These are phyloP conservation scores for Dendrocincla fuliginosa DNA, from an alignment of 2,797 vertebrate species.

Conservation along the genomic window DNA sequence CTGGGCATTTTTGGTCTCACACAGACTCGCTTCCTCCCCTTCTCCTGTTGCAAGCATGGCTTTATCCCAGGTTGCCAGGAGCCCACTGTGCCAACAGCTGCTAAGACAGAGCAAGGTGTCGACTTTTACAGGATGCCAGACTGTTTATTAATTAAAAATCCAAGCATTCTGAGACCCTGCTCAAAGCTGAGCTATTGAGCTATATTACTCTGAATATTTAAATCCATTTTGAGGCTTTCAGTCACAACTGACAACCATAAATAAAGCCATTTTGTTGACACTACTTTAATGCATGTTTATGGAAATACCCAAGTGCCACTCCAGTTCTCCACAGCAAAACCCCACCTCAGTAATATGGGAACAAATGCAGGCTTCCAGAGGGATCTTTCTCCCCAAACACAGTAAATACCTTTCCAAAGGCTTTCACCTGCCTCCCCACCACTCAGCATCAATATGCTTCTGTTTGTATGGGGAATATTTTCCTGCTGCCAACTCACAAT, in stretches of 20 bases:
- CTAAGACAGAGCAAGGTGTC: conserved; percentile 14
- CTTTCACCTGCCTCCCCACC: neutral
- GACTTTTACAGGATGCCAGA: conserved; percentile 32
- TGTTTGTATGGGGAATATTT: neutral
- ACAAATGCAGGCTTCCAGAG: neutral
- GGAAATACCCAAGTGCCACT: neutral
- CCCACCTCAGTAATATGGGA: neutral
- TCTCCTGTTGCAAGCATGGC: conserved; percentile 32
- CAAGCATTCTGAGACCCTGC: neutral
- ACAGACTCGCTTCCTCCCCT: conserved; percentile 49
- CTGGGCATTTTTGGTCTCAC: neutral
- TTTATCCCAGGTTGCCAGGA: conserved; percentile 62
- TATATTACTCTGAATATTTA: neutral
- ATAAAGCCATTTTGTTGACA: neutral
- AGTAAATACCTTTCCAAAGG: neutral
- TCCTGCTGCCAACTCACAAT: neutral
- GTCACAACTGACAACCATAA: neutral
- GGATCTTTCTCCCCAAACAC: neutral
- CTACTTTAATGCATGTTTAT: neutral
- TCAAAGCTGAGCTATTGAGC: neutral
- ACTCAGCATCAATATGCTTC: neutral
- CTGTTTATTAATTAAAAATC: conserved; percentile 40
- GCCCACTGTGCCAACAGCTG: conserved; percentile 62
- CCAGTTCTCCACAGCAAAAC: neutral
- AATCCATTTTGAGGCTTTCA: neutral